phyloP scores from a whole-genome alignment of 2,888 invertebrate species.

The Heliconius cydno region DNA sequence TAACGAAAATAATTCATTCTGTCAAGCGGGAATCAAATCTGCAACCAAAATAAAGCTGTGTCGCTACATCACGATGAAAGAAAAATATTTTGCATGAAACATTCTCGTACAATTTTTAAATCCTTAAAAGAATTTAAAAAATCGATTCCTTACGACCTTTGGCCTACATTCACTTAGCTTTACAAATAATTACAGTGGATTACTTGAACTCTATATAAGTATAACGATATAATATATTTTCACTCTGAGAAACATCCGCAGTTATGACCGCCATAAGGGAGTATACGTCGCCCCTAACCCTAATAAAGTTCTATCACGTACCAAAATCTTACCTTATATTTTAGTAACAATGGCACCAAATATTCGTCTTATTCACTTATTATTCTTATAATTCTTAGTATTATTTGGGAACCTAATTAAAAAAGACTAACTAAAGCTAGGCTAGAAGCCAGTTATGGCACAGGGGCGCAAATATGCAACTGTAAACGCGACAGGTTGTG shows the following conservation, averaged over 20 bases:
- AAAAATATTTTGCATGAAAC: too few species aligned
- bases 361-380: conserved; percentile 9
- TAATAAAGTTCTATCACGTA: conserved; percentile 19
- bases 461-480: not conserved
- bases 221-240: not conserved
- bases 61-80: too few species aligned
- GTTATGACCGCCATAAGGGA: not conserved
- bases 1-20: not conserved
- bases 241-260: conserved; percentile 2
- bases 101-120: not conserved
- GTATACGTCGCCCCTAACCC: not conserved
- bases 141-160: not conserved
- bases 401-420: not conserved
- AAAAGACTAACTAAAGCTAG: not conserved
- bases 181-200: not conserved
- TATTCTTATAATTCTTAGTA: not conserved
- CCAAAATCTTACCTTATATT: conserved; percentile 9
- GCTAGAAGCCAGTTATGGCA: not conserved
- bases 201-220: not conserved
- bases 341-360: conserved; percentile 14
- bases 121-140: not conserved
- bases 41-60: too few species aligned
- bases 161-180: not conserved
- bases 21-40: too few species aligned
- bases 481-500: too few species aligned